Conservation (phyloP, 2,888 invertebrate species). For the Trachelus tabidus region DNA sequence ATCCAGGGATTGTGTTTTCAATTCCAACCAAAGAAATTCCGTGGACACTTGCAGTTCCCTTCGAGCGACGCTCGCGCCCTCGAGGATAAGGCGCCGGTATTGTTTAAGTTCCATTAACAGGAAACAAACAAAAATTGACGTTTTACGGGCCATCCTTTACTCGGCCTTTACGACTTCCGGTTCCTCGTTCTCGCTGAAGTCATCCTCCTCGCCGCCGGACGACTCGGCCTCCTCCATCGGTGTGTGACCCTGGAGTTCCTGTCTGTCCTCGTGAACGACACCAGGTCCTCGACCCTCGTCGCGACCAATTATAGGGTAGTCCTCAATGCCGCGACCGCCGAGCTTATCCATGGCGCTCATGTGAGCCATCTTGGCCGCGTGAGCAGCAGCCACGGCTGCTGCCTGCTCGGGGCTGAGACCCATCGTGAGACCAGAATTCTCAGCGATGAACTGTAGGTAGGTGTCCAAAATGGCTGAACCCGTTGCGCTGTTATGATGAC, state of each 20-base stretch:
- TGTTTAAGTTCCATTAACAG: not conserved
- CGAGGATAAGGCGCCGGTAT: not conserved
- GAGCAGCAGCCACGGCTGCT: slow-evolving; percentile 74
- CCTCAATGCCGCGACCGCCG: slow-evolving; percentile 49
- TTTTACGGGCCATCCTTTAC: slow-evolving; percentile 26
- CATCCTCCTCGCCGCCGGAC: slow-evolving; percentile 59
- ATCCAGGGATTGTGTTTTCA: not conserved
- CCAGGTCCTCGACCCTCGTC: slow-evolving; percentile 55
- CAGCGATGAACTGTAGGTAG: slow-evolving; percentile 88
- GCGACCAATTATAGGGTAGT: slow-evolving; percentile 59
- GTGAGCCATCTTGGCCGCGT: slow-evolving; percentile 83
- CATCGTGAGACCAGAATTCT: slow-evolving; percentile 80
- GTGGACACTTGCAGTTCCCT: not conserved
- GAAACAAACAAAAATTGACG: not conserved
- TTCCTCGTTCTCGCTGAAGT: slow-evolving; percentile 61
- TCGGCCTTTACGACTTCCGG: slow-evolving; percentile 59
- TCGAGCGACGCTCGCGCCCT: not conserved
- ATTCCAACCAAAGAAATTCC: not conserved
- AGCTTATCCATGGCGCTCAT: slow-evolving; percentile 74
- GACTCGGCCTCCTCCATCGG: slow-evolving; percentile 53
- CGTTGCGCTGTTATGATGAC: slow-evolving; percentile 68
- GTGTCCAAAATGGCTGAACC: slow-evolving; percentile 87
- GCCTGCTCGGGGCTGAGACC: slow-evolving; percentile 76
- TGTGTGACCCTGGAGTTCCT: slow-evolving; percentile 41
- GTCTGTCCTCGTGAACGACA: slow-evolving; percentile 55